Base-by-base conservation (phyloP, 2,113 vertebrate genomes). In the Alaudala cheleensis region DNA sequence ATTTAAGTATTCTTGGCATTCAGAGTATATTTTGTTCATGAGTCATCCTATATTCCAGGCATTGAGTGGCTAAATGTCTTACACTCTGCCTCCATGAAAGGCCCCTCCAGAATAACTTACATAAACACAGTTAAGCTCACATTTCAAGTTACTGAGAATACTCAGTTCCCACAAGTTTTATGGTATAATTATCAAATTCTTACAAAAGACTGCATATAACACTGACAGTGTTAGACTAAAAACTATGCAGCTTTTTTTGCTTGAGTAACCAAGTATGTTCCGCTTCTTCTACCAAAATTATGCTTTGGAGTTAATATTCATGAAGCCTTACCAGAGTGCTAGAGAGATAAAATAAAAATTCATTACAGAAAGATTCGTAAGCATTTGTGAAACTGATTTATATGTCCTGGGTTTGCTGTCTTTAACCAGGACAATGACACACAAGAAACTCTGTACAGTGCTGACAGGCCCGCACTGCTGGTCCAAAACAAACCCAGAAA, bases 31-130 rank as follows among this genome's bases (percentile, higher is more conserved):
- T 86, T 82, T 54, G 40, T 28, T 90, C 22, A 3, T 93, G 76
- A 90, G 34, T 88, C 76, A 90, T 88, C 45, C 50, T 82, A 58
- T 78, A 90, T 82, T 92, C 85, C 85, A 85, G 87, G 42, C 79
- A 11, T 37, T 45, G 62, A 83, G 79, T 39, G 26, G 81, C 66
- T 82, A 73, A 82, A 70, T 56, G 72, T 40, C 85, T 60, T 69
- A 72, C 9, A 49, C 20, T 67, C 62, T 86, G 71, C 64, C 82
- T 81, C 71, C 69, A 77, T 71, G 34, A 73, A 90, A 73, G 88
- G 64, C 60, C 90, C 79, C 86, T 90, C 67, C 34, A 88, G 58
- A 88, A 12, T 25, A 80, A 80, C 54, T 66, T 81, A 45, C 10
- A 83, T 34, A 95, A 94, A 94, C 85, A 84, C 5, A 79, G 39